These are phyloP conservation scores for Varanus komodoensis DNA, from an alignment of 2,113 vertebrate species.

Conservation along the genomic window DNA sequence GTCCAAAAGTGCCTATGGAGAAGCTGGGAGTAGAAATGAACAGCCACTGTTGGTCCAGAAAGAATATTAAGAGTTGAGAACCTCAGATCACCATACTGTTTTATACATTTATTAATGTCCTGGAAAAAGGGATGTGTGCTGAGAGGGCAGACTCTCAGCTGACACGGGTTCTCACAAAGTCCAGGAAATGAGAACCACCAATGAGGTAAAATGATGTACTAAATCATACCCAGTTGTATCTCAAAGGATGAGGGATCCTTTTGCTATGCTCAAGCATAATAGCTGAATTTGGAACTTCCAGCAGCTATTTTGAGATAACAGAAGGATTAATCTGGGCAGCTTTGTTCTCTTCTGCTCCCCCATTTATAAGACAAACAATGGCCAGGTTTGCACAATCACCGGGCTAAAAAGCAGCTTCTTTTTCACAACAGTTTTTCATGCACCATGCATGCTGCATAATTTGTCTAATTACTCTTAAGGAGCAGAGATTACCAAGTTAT, in stretches of 20 bases:
- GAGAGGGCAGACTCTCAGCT: constrained; percentile 30
- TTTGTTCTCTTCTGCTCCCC: background rate
- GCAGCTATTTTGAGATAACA: background rate
- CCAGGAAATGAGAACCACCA: background rate
- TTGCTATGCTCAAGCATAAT: constrained; percentile 3
- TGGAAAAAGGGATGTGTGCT: background rate
- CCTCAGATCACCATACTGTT: background rate
- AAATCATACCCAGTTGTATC: background rate
- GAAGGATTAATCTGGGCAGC: background rate
- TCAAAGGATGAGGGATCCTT: background rate
- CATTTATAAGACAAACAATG: background rate
- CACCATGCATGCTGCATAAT: too few species aligned
- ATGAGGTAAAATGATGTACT: background rate
- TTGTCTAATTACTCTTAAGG: too few species aligned
- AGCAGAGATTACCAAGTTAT: too few species aligned
- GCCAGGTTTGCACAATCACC: too few species aligned
- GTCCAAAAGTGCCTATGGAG: constrained; percentile 25
- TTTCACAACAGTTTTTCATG: too few species aligned
- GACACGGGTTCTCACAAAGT: constrained; percentile 15
- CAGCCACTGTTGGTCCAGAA: constrained; percentile 6
- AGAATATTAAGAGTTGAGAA: constrained; percentile 9
- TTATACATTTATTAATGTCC: constrained; percentile 39
- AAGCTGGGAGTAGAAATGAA: background rate
- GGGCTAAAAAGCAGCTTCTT: too few species aligned
- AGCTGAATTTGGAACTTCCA: background rate